A percentile compares a stretch with the other conserved stretches of the same genome.
phyloP scores from a whole-genome alignment of 2,888 invertebrate genomes.

The Zele albiditarsus region DNA sequence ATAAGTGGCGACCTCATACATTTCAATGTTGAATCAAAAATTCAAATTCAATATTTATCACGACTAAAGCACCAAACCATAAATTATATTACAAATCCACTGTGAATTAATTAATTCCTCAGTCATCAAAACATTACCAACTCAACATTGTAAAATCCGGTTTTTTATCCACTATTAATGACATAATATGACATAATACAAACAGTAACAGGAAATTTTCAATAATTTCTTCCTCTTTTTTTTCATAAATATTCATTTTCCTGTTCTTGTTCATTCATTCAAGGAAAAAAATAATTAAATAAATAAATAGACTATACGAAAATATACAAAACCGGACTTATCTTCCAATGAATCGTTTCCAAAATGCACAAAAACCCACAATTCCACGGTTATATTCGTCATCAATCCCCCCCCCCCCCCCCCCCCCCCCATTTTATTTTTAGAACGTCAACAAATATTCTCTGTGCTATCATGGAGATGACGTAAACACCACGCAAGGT shows the following conservation, averaged over 20 bases:
- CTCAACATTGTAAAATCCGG: background rate
- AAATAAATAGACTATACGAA: no score
- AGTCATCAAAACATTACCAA: background rate
- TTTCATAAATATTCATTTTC: background rate
- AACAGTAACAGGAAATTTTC: background rate
- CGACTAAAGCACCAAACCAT: background rate
- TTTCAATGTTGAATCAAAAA: background rate
- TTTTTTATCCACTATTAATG: background rate
- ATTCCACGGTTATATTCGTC: background rate
- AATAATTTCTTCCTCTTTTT: no score
- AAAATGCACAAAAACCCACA: background rate
- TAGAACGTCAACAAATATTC: background rate
- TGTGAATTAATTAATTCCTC: background rate
- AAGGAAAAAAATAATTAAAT: no score
- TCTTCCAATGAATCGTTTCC: no score
- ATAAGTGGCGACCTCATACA: background rate
- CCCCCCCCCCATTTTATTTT: background rate
- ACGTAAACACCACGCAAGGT: background rate
- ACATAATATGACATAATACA: background rate
- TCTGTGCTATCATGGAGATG: background rate
- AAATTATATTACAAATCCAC: background rate
- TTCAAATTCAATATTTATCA: background rate
- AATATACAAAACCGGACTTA: no score
- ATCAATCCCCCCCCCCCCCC: background rate
- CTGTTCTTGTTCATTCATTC: background rate